Evolutionary conservation across 2,797 vertebrate genomes (phyloP).

Genomic region (Pseudocheirus occidentalis): DNA sequence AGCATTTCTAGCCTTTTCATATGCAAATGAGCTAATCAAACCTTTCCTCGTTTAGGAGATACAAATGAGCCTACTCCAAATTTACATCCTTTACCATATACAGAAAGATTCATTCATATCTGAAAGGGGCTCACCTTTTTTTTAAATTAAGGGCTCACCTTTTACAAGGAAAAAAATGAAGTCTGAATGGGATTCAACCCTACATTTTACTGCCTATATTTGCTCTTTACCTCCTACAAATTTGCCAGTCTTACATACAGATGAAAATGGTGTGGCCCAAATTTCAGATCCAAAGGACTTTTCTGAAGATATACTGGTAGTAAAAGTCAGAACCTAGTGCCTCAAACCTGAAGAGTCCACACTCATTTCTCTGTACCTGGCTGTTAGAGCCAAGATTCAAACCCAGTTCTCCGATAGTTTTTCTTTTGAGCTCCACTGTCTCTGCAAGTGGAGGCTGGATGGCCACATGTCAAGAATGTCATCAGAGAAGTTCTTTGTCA

Average conservation of each 20-base stretch:
- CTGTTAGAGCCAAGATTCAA: background rate
- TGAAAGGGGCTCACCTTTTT: background rate
- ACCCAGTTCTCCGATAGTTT: background rate
- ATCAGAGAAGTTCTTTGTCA: background rate
- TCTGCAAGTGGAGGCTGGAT: background rate
- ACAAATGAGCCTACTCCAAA: background rate
- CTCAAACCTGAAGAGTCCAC: background rate
- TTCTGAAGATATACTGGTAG: background rate
- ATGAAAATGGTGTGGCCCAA: background rate
- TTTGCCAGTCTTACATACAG: background rate
- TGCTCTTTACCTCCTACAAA: background rate
- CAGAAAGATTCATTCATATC: background rate
- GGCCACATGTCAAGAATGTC: background rate
- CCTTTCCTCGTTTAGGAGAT: background rate
- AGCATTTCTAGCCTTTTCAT: background rate
- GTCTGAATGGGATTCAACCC: background rate
- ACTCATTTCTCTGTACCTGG: background rate
- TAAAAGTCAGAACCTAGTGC: background rate
- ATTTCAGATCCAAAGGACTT: background rate
- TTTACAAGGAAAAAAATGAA: background rate
- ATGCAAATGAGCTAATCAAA: background rate
- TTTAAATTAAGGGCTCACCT: background rate
- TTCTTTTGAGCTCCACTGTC: background rate
- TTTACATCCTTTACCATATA: background rate
- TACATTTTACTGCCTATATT: background rate